Percentiles rank a stretch among this genome's conserved stretches.
These are phyloP conservation scores for Cranoglanis bouderius DNA, from an alignment of 2,113 vertebrate genomes.

Conservation along the genomic window DNA sequence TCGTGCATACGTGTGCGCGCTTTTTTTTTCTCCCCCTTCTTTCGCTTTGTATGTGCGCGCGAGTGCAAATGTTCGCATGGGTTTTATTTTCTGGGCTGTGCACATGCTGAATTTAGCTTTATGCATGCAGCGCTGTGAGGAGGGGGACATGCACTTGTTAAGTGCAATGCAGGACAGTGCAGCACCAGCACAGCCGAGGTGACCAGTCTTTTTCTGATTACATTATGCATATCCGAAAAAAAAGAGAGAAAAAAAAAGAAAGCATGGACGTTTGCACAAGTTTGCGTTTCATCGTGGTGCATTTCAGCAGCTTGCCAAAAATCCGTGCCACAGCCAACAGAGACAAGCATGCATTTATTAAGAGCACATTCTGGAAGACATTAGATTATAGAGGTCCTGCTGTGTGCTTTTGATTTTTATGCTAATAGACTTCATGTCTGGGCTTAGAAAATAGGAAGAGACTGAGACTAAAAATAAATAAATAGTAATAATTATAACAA, in stretches of 20 bases:
- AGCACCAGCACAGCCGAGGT: not conserved
- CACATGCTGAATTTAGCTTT: not conserved
- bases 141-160: not conserved
- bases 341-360: not conserved
- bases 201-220: not conserved
- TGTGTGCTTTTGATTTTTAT: not conserved
- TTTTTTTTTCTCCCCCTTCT: not conserved
- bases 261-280: not conserved
- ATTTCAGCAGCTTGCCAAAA: not conserved
- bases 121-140: not conserved
- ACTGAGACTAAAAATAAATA: not conserved
- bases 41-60: no score
- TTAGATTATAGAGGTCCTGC: not conserved
- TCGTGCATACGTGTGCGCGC: not conserved
- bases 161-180: slow-evolving; percentile 28
- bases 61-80: no score
- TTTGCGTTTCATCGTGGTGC: not conserved
- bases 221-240: not conserved
- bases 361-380: not conserved
- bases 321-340: not conserved
- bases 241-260: not conserved
- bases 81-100: not conserved
- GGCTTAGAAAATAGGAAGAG: not conserved
- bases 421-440: not conserved
- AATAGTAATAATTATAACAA: not conserved